A percentile compares a stretch with the other conserved stretches of the same genome.
phyloP scores from a whole-genome alignment of 2,113 vertebrate species.

The Chaetura pelagica region DNA sequence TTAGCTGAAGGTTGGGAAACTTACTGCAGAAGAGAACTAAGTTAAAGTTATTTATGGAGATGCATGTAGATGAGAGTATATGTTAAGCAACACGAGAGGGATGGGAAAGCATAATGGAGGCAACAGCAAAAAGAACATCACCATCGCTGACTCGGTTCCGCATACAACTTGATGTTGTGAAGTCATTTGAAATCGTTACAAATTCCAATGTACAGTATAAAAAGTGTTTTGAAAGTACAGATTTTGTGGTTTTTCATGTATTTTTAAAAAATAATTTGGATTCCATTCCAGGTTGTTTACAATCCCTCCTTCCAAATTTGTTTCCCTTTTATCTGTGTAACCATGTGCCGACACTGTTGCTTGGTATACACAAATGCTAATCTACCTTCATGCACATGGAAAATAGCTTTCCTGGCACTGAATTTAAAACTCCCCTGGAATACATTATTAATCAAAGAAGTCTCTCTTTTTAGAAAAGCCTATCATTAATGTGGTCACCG shows the following conservation, averaged over 20 bases:
- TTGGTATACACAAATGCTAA: conserved; percentile 56
- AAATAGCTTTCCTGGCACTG: conserved; percentile 52
- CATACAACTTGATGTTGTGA: not conserved
- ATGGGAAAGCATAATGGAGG: not conserved
- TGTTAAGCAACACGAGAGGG: not conserved
- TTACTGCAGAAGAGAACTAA: not conserved
- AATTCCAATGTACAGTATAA: not conserved
- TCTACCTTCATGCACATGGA: conserved; percentile 67
- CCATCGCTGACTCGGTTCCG: not conserved
- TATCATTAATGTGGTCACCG: conserved; percentile 48
- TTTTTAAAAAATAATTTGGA: conserved; percentile 58
- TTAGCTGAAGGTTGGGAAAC: not conserved
- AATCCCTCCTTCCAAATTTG: conserved; percentile 58
- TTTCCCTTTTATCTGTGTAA: conserved; percentile 70
- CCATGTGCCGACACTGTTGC: conserved; percentile 52
- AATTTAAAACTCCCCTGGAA: conserved; percentile 55
- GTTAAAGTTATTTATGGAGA: conserved; percentile 7
- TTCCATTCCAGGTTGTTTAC: conserved; percentile 63
- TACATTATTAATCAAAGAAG: conserved; percentile 67
- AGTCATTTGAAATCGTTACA: conserved; percentile 22
- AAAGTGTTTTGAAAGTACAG: conserved; percentile 33
- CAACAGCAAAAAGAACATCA: not conserved
- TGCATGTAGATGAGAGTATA: not conserved
- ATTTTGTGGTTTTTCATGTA: conserved; percentile 39
- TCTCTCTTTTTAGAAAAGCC: conserved; percentile 37